These are phyloP conservation scores for Colletes latitarsis DNA, from an alignment of 1,140 invertebrate species.

Conservation along the genomic window DNA sequence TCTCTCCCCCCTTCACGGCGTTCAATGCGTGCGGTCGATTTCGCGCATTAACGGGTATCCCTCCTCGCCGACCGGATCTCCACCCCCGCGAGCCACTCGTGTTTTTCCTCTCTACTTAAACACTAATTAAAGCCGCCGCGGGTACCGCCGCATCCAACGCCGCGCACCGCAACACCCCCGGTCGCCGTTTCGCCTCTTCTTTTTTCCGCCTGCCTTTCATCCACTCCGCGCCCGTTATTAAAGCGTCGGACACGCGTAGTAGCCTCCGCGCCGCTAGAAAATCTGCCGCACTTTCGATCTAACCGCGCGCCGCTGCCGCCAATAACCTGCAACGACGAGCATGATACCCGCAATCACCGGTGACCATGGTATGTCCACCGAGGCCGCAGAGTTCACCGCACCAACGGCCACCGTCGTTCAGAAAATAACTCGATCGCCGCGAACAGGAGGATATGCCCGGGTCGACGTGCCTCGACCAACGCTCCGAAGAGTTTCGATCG, in stretches of 20 bases:
- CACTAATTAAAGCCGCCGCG: conserved; percentile 55
- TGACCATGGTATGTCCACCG: conserved; percentile 23
- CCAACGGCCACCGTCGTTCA: neutral
- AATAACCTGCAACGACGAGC: conserved; percentile 49
- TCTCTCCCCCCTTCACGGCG: neutral
- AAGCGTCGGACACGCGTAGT: conserved; percentile 30
- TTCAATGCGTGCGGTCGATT: conserved; percentile 7
- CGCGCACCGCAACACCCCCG: neutral
- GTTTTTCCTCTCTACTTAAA: conserved; percentile 57
- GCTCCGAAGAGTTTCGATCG: no score
- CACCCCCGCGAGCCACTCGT: neutral
- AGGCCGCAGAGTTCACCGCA: conserved; percentile 33
- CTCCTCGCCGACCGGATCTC: neutral
- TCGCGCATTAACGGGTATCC: neutral
- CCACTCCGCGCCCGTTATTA: conserved; percentile 41
- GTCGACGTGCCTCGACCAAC: no score
- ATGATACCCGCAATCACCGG: conserved; percentile 33
- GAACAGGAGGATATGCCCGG: neutral
- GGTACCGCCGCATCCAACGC: conserved; percentile 1
- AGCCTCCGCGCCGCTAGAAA: conserved; percentile 29
- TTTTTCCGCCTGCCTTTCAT: conserved; percentile 16
- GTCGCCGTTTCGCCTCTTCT: neutral
- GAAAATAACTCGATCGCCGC: neutral
- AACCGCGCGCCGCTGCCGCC: conserved; percentile 55
- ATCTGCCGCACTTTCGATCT: conserved; percentile 44